Evolutionary conservation across 1,140 invertebrate genomes (phyloP).

Genomic region (Zaprionus kolodkinae): DNA sequence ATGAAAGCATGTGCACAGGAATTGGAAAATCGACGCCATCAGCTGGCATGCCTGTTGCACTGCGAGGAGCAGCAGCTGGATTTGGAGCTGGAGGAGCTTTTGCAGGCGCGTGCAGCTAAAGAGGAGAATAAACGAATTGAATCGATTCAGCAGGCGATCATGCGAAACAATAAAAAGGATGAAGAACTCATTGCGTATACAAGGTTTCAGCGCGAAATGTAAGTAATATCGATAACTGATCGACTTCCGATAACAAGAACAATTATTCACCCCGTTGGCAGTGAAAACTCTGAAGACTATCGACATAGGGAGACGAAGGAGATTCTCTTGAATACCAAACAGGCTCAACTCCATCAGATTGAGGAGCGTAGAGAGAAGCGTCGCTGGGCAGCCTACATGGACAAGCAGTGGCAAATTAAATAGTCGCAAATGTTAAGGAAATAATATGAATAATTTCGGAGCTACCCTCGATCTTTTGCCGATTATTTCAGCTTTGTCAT

Average conservation of each 20-base stretch:
- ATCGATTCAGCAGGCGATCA: conserved; percentile 57
- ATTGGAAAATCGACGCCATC: conserved; percentile 51
- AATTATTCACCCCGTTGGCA: conserved; percentile 7
- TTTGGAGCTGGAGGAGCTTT: conserved; percentile 42
- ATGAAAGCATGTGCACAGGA: conserved; percentile 45
- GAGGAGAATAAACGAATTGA: conserved; percentile 52
- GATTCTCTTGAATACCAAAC: conserved; percentile 60
- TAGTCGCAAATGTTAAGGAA: background rate
- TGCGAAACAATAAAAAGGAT: conserved; percentile 50
- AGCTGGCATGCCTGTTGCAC: conserved; percentile 44
- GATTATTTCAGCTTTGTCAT: background rate
- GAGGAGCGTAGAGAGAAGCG: conserved; percentile 50
- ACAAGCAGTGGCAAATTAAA: conserved; percentile 57
- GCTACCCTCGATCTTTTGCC: background rate
- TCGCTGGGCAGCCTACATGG: conserved; percentile 43
- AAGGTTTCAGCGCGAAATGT: conserved; percentile 68
- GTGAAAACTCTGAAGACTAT: conserved; percentile 66
- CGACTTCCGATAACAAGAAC: fast-evolving
- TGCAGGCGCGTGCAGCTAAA: conserved; percentile 31
- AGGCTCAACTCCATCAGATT: conserved; percentile 69
- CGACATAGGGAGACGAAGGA: conserved; percentile 62
- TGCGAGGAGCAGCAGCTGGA: conserved; percentile 41
- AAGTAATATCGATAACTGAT: background rate
- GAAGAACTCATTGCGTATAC: conserved; percentile 58
- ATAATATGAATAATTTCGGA: background rate